Percentiles rank a stretch among this genome's conserved stretches.
Conservation (phyloP, 2,797 vertebrate species). For the Gambelia wislizenii region DNA sequence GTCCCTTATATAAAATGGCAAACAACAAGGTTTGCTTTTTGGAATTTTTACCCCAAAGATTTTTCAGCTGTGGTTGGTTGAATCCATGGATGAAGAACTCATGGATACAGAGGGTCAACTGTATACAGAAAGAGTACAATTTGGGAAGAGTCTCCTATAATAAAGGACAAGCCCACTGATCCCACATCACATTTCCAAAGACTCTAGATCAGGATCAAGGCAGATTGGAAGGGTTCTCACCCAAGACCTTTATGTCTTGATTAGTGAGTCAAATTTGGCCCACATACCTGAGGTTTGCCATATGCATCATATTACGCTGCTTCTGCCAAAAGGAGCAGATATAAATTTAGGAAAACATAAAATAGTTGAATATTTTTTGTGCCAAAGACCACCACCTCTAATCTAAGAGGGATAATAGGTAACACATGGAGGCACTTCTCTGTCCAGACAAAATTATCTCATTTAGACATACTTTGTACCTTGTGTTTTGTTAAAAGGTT, state of each 20-base stretch:
- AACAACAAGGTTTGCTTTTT: too few relatives aligned
- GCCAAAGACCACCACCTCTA: not conserved
- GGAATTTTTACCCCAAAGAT: too few relatives aligned
- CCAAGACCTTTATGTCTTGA: too few relatives aligned
- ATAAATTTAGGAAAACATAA: not conserved
- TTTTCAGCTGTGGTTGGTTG: too few relatives aligned
- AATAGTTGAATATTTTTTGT: not conserved
- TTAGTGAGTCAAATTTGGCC: too few relatives aligned
- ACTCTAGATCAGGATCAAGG: not conserved
- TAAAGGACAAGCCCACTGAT: not conserved
- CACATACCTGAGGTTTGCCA: too few relatives aligned
- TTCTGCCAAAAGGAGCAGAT: not conserved
- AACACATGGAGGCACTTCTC: not conserved
- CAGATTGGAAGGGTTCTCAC: too few relatives aligned
- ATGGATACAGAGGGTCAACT: too few relatives aligned
- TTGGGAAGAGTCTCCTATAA: not conserved
- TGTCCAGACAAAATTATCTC: not conserved
- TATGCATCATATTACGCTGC: too few relatives aligned
- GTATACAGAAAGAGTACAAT: not conserved
- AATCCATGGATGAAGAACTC: too few relatives aligned
- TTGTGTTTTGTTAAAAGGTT: not conserved
- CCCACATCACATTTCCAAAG: not conserved
- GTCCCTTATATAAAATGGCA: too few relatives aligned
- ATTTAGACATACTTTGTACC: not conserved
- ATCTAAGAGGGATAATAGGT: not conserved